Base-by-base conservation (phyloP, 2,888 invertebrate species). In the Andrena praecox region DNA sequence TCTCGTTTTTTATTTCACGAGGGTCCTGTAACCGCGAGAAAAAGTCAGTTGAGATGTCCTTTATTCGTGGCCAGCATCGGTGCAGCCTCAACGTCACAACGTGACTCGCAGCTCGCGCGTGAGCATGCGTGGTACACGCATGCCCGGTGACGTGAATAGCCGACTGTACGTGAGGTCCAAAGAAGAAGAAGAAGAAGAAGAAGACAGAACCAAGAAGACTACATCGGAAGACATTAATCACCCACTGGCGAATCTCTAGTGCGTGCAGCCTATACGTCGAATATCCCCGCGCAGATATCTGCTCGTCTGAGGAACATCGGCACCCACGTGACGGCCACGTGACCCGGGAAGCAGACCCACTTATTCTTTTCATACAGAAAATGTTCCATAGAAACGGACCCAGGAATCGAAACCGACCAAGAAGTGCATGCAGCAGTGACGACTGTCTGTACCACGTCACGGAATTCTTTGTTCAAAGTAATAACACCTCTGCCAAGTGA, bases 161-260 rank as follows among this genome's bases (percentile, higher is more conserved):
- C 83, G 80, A 67, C 81, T 82, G 69, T 85, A 88, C 86, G 90
- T 90, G 90, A 84, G 90, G 90, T 86, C 86, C 85, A 54, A 72
- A 80, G 70, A 79, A 76, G 75, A 78, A 75, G 74, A 71, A 20
- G 75, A 76, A 8, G 66, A 66, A 7, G 35, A 73, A 56, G 77
- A 50, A 56, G 78, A 74, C 63, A 76, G 68, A 74, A 67, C 54
- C 71, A 68, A 64, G 75, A 80, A 80, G 78, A 78, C 81, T 87
- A 86, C 88, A 89, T 91, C 86, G 89, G 81, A 90, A 90, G 88
- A 89, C 91, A 90, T 90, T 90, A 90, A 90, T 90, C 90, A 90
- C 86, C 90, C 90, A 89, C 87, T 82, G 91, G 90, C 88, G 85
- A 90, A 87, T 82, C 78, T 77, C 80, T 77, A 66, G 64, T 80